Conservation (phyloP, 1,140 invertebrate genomes). For the Panagrolaimus sp. region DNA sequence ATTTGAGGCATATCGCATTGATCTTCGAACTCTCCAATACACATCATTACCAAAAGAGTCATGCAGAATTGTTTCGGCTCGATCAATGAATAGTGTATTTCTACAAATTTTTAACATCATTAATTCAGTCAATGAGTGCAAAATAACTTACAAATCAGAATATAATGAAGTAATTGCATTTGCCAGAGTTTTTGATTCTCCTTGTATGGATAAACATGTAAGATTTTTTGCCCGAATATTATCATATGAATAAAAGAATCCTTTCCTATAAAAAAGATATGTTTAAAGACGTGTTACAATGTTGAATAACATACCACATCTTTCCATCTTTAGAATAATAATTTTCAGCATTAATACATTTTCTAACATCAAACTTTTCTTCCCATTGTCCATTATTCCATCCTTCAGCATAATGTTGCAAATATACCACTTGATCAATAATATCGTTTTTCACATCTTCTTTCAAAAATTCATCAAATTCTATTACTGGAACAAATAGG, state of each 20-base stretch:
- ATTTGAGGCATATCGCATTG: conserved; percentile 76
- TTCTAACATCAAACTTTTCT: conserved; percentile 71
- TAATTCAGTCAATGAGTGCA: not conserved
- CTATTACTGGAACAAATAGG: conserved; percentile 76
- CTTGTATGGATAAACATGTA: conserved; percentile 77
- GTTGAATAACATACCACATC: conserved; percentile 30
- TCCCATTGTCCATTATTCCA: conserved; percentile 75
- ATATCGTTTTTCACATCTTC: conserved; percentile 60
- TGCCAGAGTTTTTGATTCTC: conserved; percentile 67
- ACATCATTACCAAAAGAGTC: conserved; percentile 72
- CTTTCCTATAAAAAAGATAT: conserved; percentile 56
- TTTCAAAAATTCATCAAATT: conserved; percentile 74
- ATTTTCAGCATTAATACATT: conserved; percentile 60
- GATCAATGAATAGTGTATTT: conserved; percentile 72
- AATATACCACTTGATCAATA: conserved; percentile 72
- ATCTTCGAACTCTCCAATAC: conserved; percentile 76
- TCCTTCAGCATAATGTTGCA: conserved; percentile 79
- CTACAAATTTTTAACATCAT: conserved; percentile 35
- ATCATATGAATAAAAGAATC: conserved; percentile 66
- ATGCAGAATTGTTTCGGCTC: conserved; percentile 81
- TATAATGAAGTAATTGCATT: conserved; percentile 38
- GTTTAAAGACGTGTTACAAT: conserved; percentile 12
- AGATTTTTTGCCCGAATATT: conserved; percentile 67
- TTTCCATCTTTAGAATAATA: conserved; percentile 55
- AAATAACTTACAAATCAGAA: conserved; percentile 17